Conservation (phyloP, 2,888 invertebrate genomes). For the Bombylius discolor region DNA sequence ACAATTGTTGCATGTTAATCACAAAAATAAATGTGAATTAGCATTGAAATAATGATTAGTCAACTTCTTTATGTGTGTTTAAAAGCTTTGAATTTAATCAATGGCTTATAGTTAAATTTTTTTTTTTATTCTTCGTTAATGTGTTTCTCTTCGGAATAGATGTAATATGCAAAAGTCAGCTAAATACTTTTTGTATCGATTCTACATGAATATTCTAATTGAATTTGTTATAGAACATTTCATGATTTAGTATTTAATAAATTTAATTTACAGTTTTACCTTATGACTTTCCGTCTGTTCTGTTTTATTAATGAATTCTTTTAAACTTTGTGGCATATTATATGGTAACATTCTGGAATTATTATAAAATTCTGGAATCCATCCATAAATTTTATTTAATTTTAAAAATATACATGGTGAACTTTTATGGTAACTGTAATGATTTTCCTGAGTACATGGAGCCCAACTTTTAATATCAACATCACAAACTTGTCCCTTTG, state of each 20-base stretch:
- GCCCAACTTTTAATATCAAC: constrained; percentile 71
- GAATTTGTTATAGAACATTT: not conserved
- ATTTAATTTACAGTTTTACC: constrained; percentile 16
- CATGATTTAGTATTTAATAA: not conserved
- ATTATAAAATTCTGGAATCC: constrained; percentile 75
- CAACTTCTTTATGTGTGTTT: too few relatives aligned
- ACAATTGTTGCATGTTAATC: too few relatives aligned
- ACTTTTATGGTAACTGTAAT: constrained; percentile 82
- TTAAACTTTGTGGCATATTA: constrained; percentile 61
- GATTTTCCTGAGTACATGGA: constrained; percentile 68
- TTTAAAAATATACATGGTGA: constrained; percentile 91
- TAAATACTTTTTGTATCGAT: too few relatives aligned
- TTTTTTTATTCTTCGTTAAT: too few relatives aligned
- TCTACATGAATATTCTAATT: not conserved
- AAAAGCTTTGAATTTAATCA: too few relatives aligned
- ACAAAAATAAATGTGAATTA: too few relatives aligned
- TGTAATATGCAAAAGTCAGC: too few relatives aligned
- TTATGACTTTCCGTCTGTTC: constrained; percentile 36
- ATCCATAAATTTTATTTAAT: constrained; percentile 87
- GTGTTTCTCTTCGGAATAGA: too few relatives aligned
- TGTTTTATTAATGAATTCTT: constrained; percentile 47
- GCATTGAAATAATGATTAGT: too few relatives aligned
- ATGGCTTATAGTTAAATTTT: too few relatives aligned
- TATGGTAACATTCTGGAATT: constrained; percentile 53
- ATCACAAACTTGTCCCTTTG: constrained; percentile 68